Base-by-base conservation (phyloP, 1,140 invertebrate genomes). In the Drosophila subobscura region DNA sequence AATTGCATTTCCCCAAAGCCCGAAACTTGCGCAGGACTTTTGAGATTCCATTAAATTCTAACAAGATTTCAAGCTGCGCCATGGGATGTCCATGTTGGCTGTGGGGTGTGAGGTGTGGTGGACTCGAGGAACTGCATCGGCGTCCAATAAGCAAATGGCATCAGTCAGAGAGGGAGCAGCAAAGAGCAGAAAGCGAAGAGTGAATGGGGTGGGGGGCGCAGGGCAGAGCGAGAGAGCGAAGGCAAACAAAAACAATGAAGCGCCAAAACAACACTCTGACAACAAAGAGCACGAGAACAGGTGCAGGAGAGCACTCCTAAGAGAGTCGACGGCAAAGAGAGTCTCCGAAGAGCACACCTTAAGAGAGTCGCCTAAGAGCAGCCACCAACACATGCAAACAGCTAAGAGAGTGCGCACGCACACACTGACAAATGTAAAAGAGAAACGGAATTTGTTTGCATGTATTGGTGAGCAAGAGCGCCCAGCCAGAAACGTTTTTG, bases 41-140 rank as follows among this genome's bases (percentile, higher is more conserved):
- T 81, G 83, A 75, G 75, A 86, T 83, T 86, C 83, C 88, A 86
- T 83, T 86, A 86, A 86, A 88, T 86, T 86, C 83, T 86, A 86
- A 86, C 83, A 86, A 86, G 83, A 88, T 89, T 86, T 86, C 81
- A 77, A 75, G 81, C 81, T 86, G 83, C 64, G 83, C 58, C 51
- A 20, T 51, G 42, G 25, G 16, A 27, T 29, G 47, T 27, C 14
- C 22, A 23, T 12, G 5, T 40, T 23, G 5, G 29, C 41, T 14
- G 33, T 44, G 50, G 45, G 50, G 16, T 29, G 16, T 29, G 37
- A n/a, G 12, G 22, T 14, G 27, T 10, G 23, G 2, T 33, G 27
- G 33, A 27, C 42, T 45, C 29, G 41, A 47, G 54, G 37, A 55
- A 78, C 50, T 75, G 72, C 60, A 81, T 55, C 73, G 60, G 46